phyloP scores from a whole-genome alignment of 2,888 invertebrate genomes.

The Trissoscelio sp. region DNA sequence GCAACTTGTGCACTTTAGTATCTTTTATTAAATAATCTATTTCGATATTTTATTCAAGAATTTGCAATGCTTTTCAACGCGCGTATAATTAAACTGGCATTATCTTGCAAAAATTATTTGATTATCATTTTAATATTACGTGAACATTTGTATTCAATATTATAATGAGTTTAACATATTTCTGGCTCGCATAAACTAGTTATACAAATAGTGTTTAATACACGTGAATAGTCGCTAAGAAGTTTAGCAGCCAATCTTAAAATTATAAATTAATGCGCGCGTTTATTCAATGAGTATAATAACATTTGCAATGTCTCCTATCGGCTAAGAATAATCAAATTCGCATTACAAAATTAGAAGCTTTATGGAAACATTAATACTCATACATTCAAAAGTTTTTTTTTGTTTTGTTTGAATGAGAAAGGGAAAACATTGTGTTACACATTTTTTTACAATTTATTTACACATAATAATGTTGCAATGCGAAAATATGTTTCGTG shows the following conservation, averaged over 20 bases:
- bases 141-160: slow-evolving; percentile 6
- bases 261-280: slow-evolving; percentile 15
- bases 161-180: slow-evolving; percentile 6
- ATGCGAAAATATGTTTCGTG: not conserved
- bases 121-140: slow-evolving; percentile 18
- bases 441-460: too few relatives aligned
- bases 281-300: slow-evolving; percentile 15
- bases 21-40: slow-evolving; percentile 1
- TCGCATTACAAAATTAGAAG: slow-evolving; percentile 7
- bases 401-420: too few relatives aligned
- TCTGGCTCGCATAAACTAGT: slow-evolving; percentile 18
- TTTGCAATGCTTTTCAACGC: slow-evolving; percentile 1
- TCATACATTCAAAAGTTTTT: too few relatives aligned
- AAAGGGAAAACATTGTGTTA: too few relatives aligned
- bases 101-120: slow-evolving; percentile 1
- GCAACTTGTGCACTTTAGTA: not conserved
- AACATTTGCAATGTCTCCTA: slow-evolving; percentile 7
- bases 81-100: slow-evolving; percentile 6
- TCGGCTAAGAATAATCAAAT: not conserved
- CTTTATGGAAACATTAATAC: not conserved
- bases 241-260: slow-evolving; percentile 4
- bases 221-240: slow-evolving; percentile 8
- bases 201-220: slow-evolving; percentile 7
- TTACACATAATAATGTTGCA: not conserved
- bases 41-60: not conserved